Evolutionary conservation across 1,140 invertebrate genomes (phyloP).

Genomic region (Caenorhabditis latens): DNA sequence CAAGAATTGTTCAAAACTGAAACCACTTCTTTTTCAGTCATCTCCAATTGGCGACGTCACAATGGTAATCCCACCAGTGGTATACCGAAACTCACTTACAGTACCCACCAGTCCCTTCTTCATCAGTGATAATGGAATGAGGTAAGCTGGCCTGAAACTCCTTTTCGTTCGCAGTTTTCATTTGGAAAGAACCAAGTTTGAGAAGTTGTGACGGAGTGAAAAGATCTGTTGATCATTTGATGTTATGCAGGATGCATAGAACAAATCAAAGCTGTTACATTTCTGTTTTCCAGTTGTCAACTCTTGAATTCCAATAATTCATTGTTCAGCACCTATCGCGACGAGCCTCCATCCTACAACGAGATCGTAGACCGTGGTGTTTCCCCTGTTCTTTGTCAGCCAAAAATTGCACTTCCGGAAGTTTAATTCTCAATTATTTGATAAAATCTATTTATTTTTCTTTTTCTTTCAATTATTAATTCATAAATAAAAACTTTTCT

Average conservation of each 20-base stretch:
- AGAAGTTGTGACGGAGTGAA: too few relatives aligned
- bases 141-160: not conserved
- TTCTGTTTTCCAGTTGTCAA: too few relatives aligned
- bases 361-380: conserved; percentile 33
- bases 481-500: not conserved
- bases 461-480: not conserved
- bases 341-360: conserved; percentile 42
- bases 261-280: too few relatives aligned
- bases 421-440: not conserved
- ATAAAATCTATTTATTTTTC: conserved; percentile 7
- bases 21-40: conserved; percentile 26
- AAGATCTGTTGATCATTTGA: too few relatives aligned
- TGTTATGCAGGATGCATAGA: too few relatives aligned
- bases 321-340: conserved; percentile 19
- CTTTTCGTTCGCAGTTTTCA: too few relatives aligned
- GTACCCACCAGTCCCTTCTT: conserved; percentile 30
- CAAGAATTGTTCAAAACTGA: too few relatives aligned
- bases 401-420: conserved; percentile 26
- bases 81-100: not conserved
- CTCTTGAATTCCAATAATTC: too few relatives aligned
- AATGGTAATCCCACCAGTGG: conserved; percentile 22
- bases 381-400: conserved; percentile 6
- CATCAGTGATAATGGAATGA: conserved; percentile 43
- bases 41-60: conserved; percentile 18
- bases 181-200: too few relatives aligned